Evolutionary conservation across 1,140 invertebrate genomes (phyloP).

Genomic region (Cheumatopsyche charites): DNA sequence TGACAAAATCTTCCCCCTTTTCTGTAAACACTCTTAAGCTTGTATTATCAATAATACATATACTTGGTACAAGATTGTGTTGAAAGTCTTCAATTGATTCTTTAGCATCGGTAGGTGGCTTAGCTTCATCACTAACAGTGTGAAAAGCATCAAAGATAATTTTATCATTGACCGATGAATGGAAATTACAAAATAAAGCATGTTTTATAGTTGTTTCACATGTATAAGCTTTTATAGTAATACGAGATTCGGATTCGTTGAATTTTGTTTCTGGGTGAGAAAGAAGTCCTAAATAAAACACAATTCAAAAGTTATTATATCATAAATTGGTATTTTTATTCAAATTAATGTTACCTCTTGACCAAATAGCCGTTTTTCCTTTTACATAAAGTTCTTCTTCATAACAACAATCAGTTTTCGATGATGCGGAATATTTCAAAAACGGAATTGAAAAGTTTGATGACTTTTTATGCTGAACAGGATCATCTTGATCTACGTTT

Average conservation of each 20-base stretch:
- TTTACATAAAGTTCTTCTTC: constrained; percentile 92
- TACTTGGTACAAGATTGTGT: constrained; percentile 59
- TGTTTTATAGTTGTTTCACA: constrained; percentile 80
- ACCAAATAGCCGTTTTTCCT: constrained; percentile 83
- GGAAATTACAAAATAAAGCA: constrained; percentile 81
- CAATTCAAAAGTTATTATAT: constrained; percentile 1
- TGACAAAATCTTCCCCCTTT: constrained; percentile 81
- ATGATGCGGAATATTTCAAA: constrained; percentile 51
- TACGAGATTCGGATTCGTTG: constrained; percentile 57
- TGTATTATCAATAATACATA: constrained; percentile 79
- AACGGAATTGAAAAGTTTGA: too few relatives aligned
- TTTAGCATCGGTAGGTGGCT: constrained; percentile 58
- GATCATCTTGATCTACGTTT: too few relatives aligned
- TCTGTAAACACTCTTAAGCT: constrained; percentile 80
- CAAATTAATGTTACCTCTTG: constrained; percentile 60
- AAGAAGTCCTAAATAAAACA: constrained; percentile 53
- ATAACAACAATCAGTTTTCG: constrained; percentile 57
- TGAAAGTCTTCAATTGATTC: constrained; percentile 57
- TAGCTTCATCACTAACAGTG: constrained; percentile 56
- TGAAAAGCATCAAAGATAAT: constrained; percentile 61
- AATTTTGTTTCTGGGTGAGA: constrained; percentile 58
- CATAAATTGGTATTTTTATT: neutral
- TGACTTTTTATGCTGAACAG: too few relatives aligned
- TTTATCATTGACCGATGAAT: constrained; percentile 63
- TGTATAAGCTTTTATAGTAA: constrained; percentile 76